Conservation (phyloP, 1,140 invertebrate genomes). For the Caenorhabditis tropicalis region DNA sequence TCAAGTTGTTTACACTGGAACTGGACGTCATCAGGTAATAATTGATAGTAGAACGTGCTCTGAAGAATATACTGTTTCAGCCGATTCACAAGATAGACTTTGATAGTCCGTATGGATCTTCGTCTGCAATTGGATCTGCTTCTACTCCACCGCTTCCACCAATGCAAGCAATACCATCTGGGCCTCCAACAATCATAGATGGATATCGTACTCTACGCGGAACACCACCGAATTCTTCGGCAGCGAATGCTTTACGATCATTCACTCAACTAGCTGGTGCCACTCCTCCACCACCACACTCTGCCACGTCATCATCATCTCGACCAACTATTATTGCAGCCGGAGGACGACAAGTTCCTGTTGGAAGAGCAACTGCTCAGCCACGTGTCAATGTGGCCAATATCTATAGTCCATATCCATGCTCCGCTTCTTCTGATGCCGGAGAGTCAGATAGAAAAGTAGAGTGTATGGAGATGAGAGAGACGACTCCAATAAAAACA, state of each 20-base stretch:
- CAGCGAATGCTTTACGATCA: constrained; percentile 7
- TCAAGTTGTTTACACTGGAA: constrained; percentile 58
- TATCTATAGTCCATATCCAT: constrained; percentile 51
- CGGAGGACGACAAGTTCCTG: constrained; percentile 47
- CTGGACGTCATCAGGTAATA: constrained; percentile 53
- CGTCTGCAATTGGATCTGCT: constrained; percentile 46
- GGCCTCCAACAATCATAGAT: constrained; percentile 44
- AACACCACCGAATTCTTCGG: constrained; percentile 31
- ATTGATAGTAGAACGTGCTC: too few species aligned
- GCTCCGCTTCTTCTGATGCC: constrained; percentile 38
- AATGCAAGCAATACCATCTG: constrained; percentile 40
- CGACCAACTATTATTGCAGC: constrained; percentile 43
- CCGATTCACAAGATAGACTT: constrained; percentile 56
- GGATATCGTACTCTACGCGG: constrained; percentile 49
- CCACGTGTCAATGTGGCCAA: constrained; percentile 57
- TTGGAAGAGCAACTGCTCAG: constrained; percentile 58
- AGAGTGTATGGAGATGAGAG: constrained; percentile 44
- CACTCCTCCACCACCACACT: constrained; percentile 39
- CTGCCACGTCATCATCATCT: not conserved
- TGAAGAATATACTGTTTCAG: constrained; percentile 44
- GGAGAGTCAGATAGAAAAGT: constrained; percentile 44
- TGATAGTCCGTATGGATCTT: constrained; percentile 55
- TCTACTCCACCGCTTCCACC: constrained; percentile 55
- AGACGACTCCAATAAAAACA: not conserved
- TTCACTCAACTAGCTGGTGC: constrained; percentile 47